A percentile compares a stretch with the other conserved stretches of the same genome.
These are phyloP conservation scores for Balearica regulorum DNA, from an alignment of 2,797 vertebrate species.

Conservation along the genomic window DNA sequence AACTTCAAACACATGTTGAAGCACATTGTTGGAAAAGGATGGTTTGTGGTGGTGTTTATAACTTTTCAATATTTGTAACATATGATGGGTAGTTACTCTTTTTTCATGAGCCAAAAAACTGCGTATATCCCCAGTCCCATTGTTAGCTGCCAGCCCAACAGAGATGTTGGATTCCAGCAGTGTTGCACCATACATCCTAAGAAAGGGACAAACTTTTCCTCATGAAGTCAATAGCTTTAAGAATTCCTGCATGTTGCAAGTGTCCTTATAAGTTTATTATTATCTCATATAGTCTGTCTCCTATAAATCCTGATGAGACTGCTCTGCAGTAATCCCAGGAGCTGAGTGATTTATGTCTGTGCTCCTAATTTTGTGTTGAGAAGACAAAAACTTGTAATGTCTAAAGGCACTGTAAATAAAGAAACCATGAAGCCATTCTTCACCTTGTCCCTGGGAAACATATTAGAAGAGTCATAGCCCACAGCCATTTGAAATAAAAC, in stretches of 20 bases:
- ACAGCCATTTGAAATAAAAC: slow-evolving; percentile 42
- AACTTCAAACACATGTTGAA: slow-evolving; percentile 43
- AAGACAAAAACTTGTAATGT: slow-evolving; percentile 13
- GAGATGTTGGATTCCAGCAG: background rate
- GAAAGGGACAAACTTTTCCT: background rate
- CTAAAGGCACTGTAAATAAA: slow-evolving; percentile 43
- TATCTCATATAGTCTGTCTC: slow-evolving; percentile 15
- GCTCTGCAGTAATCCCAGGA: background rate
- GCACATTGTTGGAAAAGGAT: background rate
- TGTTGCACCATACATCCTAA: background rate
- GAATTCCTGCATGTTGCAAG: background rate
- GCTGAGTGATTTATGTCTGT: slow-evolving; percentile 21
- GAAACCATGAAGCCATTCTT: slow-evolving; percentile 37
- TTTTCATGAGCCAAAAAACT: slow-evolving; percentile 23
- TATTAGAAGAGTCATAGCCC: slow-evolving; percentile 21
- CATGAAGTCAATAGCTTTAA: background rate
- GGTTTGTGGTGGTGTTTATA: slow-evolving; percentile 15
- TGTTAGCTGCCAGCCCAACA: background rate
- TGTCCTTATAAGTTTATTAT: slow-evolving; percentile 19
- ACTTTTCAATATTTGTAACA: slow-evolving; percentile 45
- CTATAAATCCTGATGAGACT: slow-evolving; percentile 11
- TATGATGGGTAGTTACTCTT: slow-evolving; percentile 10
- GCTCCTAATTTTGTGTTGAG: slow-evolving; percentile 21
- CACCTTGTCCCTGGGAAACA: slow-evolving; percentile 49
- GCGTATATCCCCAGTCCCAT: background rate